Conservation (phyloP, 2,888 invertebrate genomes). For the Morpho deidamia region DNA sequence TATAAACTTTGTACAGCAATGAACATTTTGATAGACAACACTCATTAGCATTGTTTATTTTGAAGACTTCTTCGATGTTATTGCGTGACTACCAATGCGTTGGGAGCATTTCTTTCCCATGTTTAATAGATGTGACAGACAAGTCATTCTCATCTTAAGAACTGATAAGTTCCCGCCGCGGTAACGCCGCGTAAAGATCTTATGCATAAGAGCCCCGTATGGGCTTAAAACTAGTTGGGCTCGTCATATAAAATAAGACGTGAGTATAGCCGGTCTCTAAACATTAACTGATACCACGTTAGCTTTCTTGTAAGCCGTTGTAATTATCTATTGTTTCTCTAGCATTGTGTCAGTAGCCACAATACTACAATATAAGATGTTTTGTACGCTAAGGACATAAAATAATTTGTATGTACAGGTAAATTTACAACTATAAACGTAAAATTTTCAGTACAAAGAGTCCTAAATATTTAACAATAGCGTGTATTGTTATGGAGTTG, state of each 20-base stretch:
- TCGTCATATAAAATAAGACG: too few species aligned
- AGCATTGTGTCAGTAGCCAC: not conserved
- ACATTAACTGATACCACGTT: not conserved
- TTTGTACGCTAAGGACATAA: constrained; percentile 6
- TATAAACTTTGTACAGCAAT: constrained; percentile 24
- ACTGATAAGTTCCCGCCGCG: too few species aligned
- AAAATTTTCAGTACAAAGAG: constrained; percentile 15
- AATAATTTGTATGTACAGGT: constrained; percentile 9
- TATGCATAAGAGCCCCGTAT: too few species aligned
- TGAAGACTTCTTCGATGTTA: constrained; percentile 37
- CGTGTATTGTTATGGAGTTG: not conserved
- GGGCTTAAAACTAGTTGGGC: too few species aligned
- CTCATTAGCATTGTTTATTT: constrained; percentile 67
- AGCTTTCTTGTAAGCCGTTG: constrained; percentile 9
- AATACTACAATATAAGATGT: constrained; percentile 2
- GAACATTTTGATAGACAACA: constrained; percentile 47
- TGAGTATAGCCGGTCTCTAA: too few species aligned
- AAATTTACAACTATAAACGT: constrained; percentile 6
- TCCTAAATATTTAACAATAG: constrained; percentile 15
- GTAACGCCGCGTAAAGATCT: too few species aligned
- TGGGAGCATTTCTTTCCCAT: constrained; percentile 6
- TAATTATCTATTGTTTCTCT: constrained; percentile 15
- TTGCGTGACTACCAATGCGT: constrained; percentile 13
- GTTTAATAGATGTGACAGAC: not conserved
- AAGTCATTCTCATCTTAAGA: not conserved